Evolutionary conservation across 2,888 invertebrate genomes (phyloP).

Genomic region (Ophion costatus): DNA sequence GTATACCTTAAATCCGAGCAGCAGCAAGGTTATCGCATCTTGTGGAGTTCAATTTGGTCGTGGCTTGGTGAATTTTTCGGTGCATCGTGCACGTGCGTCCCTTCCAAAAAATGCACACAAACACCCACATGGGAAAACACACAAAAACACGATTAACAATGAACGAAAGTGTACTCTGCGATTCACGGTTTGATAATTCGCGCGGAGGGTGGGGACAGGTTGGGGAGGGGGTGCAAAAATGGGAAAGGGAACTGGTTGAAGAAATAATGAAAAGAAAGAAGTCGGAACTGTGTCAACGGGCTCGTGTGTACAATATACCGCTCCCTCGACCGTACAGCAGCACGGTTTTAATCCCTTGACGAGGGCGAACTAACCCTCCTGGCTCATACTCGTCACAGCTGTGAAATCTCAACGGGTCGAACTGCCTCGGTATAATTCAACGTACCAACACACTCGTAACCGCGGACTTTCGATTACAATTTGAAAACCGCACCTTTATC

Average conservation of each 20-base stretch:
- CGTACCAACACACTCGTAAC: background rate
- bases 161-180: background rate
- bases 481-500: background rate
- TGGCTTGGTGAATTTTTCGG: conserved; percentile 28
- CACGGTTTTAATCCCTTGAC: conserved; percentile 37
- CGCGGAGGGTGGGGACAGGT: background rate
- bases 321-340: conserved; percentile 16
- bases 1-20: conserved; percentile 66
- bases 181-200: conserved; percentile 15
- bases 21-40: conserved; percentile 53
- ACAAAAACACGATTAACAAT: conserved; percentile 1
- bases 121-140: conserved; percentile 28
- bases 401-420: conserved; percentile 34
- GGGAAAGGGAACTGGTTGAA: background rate
- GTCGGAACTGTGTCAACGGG: background rate
- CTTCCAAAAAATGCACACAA: conserved; percentile 28
- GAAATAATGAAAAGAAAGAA: background rate
- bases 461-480: background rate
- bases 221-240: background rate
- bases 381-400: conserved; percentile 35
- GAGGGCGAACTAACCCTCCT: conserved; percentile 34
- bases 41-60: conserved; percentile 33
- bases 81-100: conserved; percentile 51
- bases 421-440: conserved; percentile 19
- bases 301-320: conserved; percentile 1